Evolutionary conservation across 2,113 vertebrate genomes (phyloP), one percentile per base, ranked within the genome.

Genomic region (Saguinus midas): DNA sequence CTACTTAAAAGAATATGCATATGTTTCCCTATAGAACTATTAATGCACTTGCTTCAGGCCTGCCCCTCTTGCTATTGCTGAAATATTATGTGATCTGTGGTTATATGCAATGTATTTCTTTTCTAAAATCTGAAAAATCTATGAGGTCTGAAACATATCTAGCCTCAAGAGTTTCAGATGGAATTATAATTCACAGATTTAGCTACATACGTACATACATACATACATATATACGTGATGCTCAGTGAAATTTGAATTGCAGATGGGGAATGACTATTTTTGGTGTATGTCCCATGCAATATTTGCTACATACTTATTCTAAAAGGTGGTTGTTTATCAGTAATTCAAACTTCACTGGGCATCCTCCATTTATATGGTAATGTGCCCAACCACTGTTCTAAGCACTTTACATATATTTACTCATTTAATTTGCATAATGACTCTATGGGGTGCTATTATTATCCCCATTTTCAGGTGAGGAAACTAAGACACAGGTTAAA

Each of bases 161-260:
- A 80, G 73, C 25, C 52, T 94, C 73, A 95, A 64, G 72, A 68
- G 50, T 81, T 96, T 90, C 78, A 45, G 45, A 52, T 93, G 61
- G 87, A 92, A 68, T 87, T 90, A 29, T 57, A 66, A 25, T 86
- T 95, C 73, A 35, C 50, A 64, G 61, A 66, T 66, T 94, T 86
- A 94, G 58, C 79, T 89, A 75, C 21, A 25, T 81, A 20, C 50
- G 23, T 66, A 72, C n/a, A 50, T 88, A 82, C 25, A 88, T 43
- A 75, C 27, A 25, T 81, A 20, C 50, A 23, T 66, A 72, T 27
- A 43, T 88, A 82, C 20, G 85, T 43, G 7, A 37, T 82, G 58
- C 37, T 94, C 75, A 66, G 73, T 94, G 93, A 95, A 50, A 80
- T 96, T 40, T 89, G 66, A 90, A 90, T 68, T 85, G n/a, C 78